phyloP scores from a whole-genome alignment of 1,140 invertebrate species.

The Papilio xuthus region DNA sequence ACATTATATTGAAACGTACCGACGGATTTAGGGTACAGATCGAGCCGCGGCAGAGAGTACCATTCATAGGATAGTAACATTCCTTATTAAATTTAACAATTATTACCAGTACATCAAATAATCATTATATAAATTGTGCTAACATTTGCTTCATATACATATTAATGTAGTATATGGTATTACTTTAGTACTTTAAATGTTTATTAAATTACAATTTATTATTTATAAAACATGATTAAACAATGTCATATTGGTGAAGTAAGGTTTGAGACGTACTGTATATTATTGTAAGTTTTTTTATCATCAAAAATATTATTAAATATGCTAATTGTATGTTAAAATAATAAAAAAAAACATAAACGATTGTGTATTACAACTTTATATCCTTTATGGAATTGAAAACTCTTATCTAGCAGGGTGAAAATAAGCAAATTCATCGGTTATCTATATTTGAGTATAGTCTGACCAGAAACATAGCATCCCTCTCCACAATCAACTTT shows the following conservation, averaged over 20 bases:
- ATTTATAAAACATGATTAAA: background rate
- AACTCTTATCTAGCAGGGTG: too few species aligned
- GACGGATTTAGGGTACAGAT: slow-evolving; percentile 89
- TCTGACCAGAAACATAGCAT: too few species aligned
- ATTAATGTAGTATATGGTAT: background rate
- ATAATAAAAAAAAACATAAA: background rate
- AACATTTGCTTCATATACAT: background rate
- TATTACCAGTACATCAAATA: slow-evolving; percentile 14
- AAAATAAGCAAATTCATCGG: too few species aligned
- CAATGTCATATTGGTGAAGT: background rate
- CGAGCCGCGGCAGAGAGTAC: slow-evolving; percentile 83
- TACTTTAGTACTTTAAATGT: background rate
- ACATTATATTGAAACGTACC: slow-evolving; percentile 91
- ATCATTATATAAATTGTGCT: slow-evolving; percentile 23
- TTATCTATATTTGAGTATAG: too few species aligned
- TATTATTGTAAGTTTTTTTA: slow-evolving; percentile 4
- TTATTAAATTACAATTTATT: background rate
- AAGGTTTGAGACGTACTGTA: background rate
- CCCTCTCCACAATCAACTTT: too few species aligned
- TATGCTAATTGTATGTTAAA: background rate
- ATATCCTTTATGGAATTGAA: too few species aligned
- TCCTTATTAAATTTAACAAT: slow-evolving; percentile 4
- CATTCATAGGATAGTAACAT: slow-evolving; percentile 42
- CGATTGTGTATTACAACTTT: background rate
- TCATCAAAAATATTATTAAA: background rate